phyloP scores from a whole-genome alignment of 2,113 vertebrate genomes.

The Halcyon malimbica region DNA sequence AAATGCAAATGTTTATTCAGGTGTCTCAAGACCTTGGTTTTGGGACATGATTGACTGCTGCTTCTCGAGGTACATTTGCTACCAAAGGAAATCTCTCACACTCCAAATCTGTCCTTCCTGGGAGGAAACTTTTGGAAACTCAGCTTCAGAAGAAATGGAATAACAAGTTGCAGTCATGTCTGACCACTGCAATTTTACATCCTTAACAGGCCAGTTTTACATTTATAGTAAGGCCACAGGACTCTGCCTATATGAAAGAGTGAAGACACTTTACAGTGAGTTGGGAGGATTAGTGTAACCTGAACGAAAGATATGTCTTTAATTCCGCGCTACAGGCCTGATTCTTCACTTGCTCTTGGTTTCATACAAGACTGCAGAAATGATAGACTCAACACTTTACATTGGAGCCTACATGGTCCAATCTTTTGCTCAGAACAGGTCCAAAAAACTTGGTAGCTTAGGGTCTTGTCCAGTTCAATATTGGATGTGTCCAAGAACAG shows the following conservation, averaged over 20 bases:
- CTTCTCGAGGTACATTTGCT: conserved; percentile 12
- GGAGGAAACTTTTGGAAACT: not conserved
- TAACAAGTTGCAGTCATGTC: not conserved
- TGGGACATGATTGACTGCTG: not conserved
- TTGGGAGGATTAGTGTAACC: not conserved
- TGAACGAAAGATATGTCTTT: not conserved
- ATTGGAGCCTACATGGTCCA: not conserved
- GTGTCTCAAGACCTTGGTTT: not conserved
- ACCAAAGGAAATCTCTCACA: not conserved
- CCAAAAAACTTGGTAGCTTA: not conserved
- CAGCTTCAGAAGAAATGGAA: not conserved
- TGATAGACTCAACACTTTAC: not conserved
- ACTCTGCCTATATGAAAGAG: not conserved
- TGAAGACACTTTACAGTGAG: not conserved
- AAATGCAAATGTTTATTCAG: conserved; percentile 32
- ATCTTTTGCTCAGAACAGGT: not conserved
- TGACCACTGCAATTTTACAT: not conserved
- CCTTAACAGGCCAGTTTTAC: not conserved
- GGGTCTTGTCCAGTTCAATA: not conserved
- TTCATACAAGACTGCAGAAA: not conserved
- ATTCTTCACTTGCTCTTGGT: not conserved
- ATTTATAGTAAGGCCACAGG: not conserved
- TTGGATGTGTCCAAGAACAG: not conserved
- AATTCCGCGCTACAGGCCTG: not conserved
- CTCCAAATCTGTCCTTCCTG: not conserved